Conservation (phyloP, 2,888 invertebrate species). For the Athalia rosae region DNA sequence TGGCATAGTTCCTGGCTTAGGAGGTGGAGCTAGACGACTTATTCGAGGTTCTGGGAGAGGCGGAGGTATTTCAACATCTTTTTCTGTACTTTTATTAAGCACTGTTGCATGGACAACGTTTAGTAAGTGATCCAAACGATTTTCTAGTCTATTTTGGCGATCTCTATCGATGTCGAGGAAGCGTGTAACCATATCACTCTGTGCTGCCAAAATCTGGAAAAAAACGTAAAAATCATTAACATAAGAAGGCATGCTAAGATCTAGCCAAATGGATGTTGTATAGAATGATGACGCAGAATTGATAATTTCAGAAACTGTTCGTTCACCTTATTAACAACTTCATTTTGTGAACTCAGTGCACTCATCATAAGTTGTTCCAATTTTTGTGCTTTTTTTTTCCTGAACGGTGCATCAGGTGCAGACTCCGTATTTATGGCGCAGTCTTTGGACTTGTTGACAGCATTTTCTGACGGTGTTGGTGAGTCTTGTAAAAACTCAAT, state of each 20-base stretch:
- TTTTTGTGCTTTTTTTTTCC: slow-evolving; percentile 70
- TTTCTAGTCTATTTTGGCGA: slow-evolving; percentile 69
- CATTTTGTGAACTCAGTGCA: slow-evolving; percentile 70
- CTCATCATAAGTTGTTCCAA: slow-evolving; percentile 69
- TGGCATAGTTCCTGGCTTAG: slow-evolving; percentile 66
- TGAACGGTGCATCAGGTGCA: slow-evolving; percentile 65
- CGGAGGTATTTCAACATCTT: slow-evolving; percentile 51
- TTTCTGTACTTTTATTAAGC: slow-evolving; percentile 63
- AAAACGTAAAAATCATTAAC: background rate
- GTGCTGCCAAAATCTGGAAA: slow-evolving; percentile 67
- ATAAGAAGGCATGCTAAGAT: background rate
- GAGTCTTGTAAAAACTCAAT: slow-evolving; percentile 68
- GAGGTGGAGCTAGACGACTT: slow-evolving; percentile 65
- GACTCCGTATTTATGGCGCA: slow-evolving; percentile 64
- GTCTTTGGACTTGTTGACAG: slow-evolving; percentile 60
- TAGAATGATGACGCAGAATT: background rate
- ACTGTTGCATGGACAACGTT: slow-evolving; percentile 68
- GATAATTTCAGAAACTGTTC: slow-evolving; percentile 28
- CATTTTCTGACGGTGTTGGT: slow-evolving; percentile 63
- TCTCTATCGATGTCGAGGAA: slow-evolving; percentile 69
- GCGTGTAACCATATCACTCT: slow-evolving; percentile 69
- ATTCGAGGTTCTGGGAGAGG: slow-evolving; percentile 58
- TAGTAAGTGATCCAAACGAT: slow-evolving; percentile 68
- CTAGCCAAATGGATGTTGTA: background rate
- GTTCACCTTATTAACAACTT: slow-evolving; percentile 69